A percentile compares a stretch with the other conserved stretches of the same genome.
phyloP scores from a whole-genome alignment of 2,797 vertebrate species.

The Florisuga fusca region DNA sequence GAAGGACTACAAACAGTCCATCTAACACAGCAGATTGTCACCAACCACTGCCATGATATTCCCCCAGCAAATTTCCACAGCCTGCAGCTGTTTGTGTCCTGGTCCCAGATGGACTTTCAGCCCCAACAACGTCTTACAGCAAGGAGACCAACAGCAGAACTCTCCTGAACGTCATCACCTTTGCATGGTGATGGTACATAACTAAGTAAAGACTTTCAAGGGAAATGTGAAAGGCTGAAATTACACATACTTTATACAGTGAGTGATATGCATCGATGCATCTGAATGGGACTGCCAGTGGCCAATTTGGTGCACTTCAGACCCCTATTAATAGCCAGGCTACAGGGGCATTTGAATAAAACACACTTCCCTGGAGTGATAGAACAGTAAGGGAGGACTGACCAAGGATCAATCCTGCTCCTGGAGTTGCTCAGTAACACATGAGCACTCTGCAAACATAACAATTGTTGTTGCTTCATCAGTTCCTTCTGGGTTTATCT shows the following conservation, averaged over 20 bases:
- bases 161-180: neutral
- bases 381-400: neutral
- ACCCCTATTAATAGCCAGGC: neutral
- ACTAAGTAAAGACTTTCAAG: neutral
- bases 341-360: neutral
- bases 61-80: neutral
- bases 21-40: neutral
- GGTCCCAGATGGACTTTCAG: neutral
- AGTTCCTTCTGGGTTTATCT: slow-evolving; percentile 29
- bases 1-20: neutral
- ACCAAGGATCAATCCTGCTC: neutral
- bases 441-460: neutral
- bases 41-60: neutral
- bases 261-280: neutral
- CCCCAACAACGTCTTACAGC: neutral
- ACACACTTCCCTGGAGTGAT: neutral
- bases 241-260: neutral
- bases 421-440: neutral
- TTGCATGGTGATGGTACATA: neutral
- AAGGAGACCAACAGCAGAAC: neutral
- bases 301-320: neutral
- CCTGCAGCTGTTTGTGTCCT: neutral
- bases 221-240: neutral
- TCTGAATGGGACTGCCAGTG: neutral
- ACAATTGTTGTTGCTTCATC: neutral